Evolutionary conservation across 1,140 invertebrate genomes (phyloP).

Genomic region (Heliothis virescens): DNA sequence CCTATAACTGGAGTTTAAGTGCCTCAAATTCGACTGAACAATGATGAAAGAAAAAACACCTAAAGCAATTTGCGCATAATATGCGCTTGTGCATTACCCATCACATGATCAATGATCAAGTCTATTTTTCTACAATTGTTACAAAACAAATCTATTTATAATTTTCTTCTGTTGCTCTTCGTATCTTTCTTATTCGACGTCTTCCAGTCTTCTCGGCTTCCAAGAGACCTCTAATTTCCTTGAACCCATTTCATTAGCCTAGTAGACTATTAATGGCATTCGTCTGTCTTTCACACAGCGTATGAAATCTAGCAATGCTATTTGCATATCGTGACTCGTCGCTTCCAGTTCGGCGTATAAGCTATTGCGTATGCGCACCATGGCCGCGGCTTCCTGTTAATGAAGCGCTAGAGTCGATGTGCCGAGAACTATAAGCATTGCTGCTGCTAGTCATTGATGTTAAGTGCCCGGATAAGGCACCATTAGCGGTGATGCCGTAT

Average conservation of each 20-base stretch:
- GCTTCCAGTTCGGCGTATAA: constrained; percentile 56
- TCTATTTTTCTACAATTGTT: too few relatives aligned
- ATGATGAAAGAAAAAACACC: not conserved
- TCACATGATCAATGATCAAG: too few relatives aligned
- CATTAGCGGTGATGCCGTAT: not conserved
- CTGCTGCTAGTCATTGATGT: constrained; percentile 42
- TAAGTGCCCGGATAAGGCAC: constrained; percentile 39
- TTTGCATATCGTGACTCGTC: constrained; percentile 59
- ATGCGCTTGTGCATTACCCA: too few relatives aligned
- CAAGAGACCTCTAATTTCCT: not conserved
- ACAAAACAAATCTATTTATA: too few relatives aligned
- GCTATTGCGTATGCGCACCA: constrained; percentile 75
- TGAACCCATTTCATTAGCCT: constrained; percentile 44
- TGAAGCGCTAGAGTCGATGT: constrained; percentile 63
- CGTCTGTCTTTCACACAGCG: constrained; percentile 44
- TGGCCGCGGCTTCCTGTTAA: constrained; percentile 78
- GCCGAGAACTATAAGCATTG: constrained; percentile 20
- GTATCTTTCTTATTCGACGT: not conserved
- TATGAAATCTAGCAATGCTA: constrained; percentile 50
- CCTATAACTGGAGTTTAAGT: not conserved
- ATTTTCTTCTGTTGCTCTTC: not conserved
- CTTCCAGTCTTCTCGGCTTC: not conserved
- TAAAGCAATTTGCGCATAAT: not conserved
- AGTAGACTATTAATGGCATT: constrained; percentile 46
- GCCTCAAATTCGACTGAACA: not conserved